Base-by-base conservation (phyloP, 2,888 invertebrate species). In the Tryphoninae sp. region DNA sequence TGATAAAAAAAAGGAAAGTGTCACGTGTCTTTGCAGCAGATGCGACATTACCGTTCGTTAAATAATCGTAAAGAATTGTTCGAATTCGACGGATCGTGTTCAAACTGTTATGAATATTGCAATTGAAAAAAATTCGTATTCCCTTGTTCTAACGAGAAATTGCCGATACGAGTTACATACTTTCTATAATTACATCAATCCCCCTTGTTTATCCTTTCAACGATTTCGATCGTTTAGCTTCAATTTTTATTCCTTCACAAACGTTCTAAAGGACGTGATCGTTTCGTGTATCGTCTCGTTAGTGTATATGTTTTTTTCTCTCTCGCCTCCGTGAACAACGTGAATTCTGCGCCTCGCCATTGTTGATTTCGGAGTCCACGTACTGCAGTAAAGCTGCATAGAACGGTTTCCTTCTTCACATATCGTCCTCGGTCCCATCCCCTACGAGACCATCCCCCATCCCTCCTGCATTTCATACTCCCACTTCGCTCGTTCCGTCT, bases 321-420 rank as follows among this genome's bases (percentile, higher is more conserved):
- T 82, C 84, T 76, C 81, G 77, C 72, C 74, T 81, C 80, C 73
- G 72, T 79, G 83, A 76, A 78, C 69, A 80, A 80, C 78, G 75
- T 82, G 83, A 84, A 83, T 78, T 69, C 74, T 72, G 72, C 83
- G 77, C 73, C 79, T 82, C 45, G 9, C 82, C 73, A 86, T 85
- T 84, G 84, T 83, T 87, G 87, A 87, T 87, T 88, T 87, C 83
- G 49, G 69, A 83, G 79, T 80, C 83, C 83, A 81, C 76, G 72
- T 62, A 49, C 59, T 62, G 59, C 55, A 72, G 73, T 72, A 78
- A 55, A 73, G 73, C 26, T 64, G 73, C 62, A 40, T n/a, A 45
- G 58, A 75, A 51, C 75, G 45, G 23, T 67, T 73, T 64, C 40
- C 58, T 72, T 64, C 65, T 72, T 65, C 65, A 73, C 67, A 73